Conservation (phyloP, 2,888 invertebrate genomes). For the Hecatera dysodea region DNA sequence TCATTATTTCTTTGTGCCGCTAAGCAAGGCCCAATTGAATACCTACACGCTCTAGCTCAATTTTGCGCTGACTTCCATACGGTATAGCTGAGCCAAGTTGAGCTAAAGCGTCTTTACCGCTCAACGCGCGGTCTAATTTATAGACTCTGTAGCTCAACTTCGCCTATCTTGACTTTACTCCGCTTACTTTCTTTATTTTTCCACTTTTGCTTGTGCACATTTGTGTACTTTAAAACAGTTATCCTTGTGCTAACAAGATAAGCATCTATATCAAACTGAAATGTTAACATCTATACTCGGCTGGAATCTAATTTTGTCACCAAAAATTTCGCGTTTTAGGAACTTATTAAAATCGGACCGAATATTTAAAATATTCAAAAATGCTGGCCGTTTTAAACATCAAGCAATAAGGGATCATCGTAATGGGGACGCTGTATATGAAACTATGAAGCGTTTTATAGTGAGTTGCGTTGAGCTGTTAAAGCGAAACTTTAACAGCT, state of each 20-base stretch:
- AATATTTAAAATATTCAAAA: not conserved
- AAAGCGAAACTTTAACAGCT: not conserved
- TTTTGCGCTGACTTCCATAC: not conserved
- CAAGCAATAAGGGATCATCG: not conserved
- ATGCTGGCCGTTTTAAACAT: slow-evolving; percentile 7
- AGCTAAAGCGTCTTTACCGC: not conserved
- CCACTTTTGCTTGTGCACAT: not conserved
- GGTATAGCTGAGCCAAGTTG: not conserved
- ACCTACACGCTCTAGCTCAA: not conserved
- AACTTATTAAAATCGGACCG: not conserved
- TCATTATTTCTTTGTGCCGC: slow-evolving; percentile 8
- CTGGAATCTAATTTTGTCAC: not conserved
- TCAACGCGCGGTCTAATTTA: not conserved
- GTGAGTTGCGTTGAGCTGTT: slow-evolving; percentile 10
- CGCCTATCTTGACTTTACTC: not conserved
- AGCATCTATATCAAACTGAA: not conserved
- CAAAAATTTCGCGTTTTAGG: not conserved
- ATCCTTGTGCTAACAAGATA: no score
- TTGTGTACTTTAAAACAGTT: not conserved
- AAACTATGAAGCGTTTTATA: not conserved
- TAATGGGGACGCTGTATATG: not conserved
- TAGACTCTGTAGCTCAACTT: slow-evolving; percentile 12
- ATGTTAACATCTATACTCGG: not conserved
- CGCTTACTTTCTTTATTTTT: not conserved
- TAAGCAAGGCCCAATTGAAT: not conserved